These are phyloP conservation scores for Drosophila saltans DNA, from an alignment of 1,140 invertebrate genomes.

Conservation along the genomic window DNA sequence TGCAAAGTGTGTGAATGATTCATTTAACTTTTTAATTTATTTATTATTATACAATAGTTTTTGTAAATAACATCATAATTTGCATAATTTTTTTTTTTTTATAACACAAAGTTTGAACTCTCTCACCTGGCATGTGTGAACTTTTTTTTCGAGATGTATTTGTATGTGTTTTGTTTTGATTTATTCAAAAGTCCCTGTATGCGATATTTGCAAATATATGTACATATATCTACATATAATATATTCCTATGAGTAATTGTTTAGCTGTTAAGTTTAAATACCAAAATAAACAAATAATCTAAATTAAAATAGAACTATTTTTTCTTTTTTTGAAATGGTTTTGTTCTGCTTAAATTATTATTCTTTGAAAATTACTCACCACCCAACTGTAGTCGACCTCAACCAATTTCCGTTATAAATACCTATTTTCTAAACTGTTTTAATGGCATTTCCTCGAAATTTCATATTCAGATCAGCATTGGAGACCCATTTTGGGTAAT, in stretches of 20 bases:
- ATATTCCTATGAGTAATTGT: slow-evolving; percentile 24
- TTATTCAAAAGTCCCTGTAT: slow-evolving; percentile 75
- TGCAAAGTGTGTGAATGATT: slow-evolving; percentile 49
- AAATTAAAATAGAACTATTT: background rate
- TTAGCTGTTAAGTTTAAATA: slow-evolving; percentile 20
- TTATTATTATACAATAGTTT: slow-evolving; percentile 60
- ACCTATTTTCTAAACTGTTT: slow-evolving; percentile 2
- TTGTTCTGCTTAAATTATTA: background rate
- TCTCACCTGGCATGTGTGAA: slow-evolving; percentile 68
- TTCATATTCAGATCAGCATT: slow-evolving; percentile 8
- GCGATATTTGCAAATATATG: slow-evolving; percentile 76
- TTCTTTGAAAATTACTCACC: background rate
- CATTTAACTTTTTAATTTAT: slow-evolving; percentile 73
- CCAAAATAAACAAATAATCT: slow-evolving; percentile 24
- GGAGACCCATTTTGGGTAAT: slow-evolving; percentile 8
- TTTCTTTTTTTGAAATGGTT: background rate
- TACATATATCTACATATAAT: slow-evolving; percentile 32
- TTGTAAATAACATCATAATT: slow-evolving; percentile 66
- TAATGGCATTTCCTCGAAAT: slow-evolving; percentile 7
- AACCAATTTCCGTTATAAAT: slow-evolving; percentile 11
- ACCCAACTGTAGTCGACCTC: background rate
- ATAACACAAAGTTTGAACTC: slow-evolving; percentile 13
- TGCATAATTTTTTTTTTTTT: slow-evolving; percentile 47
- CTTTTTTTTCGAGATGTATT: slow-evolving; percentile 22
- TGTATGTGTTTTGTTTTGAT: slow-evolving; percentile 63